Base-by-base conservation (phyloP, 2,888 invertebrate genomes). In the Phlogophora meticulosa region DNA sequence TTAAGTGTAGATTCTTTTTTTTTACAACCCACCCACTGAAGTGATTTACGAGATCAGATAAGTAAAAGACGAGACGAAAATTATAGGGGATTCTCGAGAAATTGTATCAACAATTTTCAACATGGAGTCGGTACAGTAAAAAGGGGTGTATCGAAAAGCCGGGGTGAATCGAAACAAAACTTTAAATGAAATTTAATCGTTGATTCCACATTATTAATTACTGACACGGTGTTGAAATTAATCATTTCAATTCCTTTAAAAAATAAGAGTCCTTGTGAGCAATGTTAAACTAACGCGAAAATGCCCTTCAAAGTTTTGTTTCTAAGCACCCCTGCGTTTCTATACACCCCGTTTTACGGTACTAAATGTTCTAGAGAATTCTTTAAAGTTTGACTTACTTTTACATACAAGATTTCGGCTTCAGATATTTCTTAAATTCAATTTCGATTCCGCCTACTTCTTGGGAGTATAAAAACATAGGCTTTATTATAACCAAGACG, bases 11-110 rank as follows among this genome's bases (percentile, higher is more conserved):
- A 76, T 76, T 68, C 57, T 72, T 79, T 81, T 73, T 75, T 70
- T 82, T 80, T 77, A 80, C 70, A 67, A 73, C 70, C 59, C 59
- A 73, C 70, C 59, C 59, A 48, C 67, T 68, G 59, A 59, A 80
- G 73, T 82, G 80, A 80, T 80, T 82, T 77, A 80, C 48, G 81
- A 78, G 78, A 57, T 58, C 72, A 49, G 78, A 81, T 78, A 81
- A 72, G 59, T 81, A 65, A 53, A 75, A 60, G 51, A 78, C 45
- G 59, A 81, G 72, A 81, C 64, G 61, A 74, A 78, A 70, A 80
- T 81, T 78, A 71, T 58, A 53, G 71, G 42, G 48, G 49, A 66
- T 65, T 80, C 66, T 62, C 38, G 28, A 40, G 20, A 60, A 62
- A 64, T 64, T 65, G 43, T 56, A 61, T 51, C 53, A 61, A 69